Evolutionary conservation across 2,888 invertebrate species (phyloP), one percentile per base, ranked within the genome.

Genomic region (Globia sparganii): DNA sequence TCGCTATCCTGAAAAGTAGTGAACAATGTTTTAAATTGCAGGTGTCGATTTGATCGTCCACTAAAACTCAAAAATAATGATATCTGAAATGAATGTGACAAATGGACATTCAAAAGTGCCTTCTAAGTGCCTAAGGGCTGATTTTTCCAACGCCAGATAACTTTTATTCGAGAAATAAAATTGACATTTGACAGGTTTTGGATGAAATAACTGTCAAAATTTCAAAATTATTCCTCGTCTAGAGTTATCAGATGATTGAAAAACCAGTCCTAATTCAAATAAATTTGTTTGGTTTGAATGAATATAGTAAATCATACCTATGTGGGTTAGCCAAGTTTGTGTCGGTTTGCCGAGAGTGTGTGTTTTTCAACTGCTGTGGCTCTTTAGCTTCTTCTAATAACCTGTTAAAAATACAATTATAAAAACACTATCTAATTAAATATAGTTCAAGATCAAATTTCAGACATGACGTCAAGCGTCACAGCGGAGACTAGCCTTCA

Each of bases 371-470:
- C 40, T 61, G 40, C 2, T 13, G 40, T 18, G 70, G 72, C 34
- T 80, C 76, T 59, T 84, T 84, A 0, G 80, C 34, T 53, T 84
- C 69, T 59, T 88, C 72, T 59, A 90, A 77, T 69, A 88, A 85
- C 58, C 90, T 91, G 74, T 74, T 77, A 78, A 28, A 67, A 49
- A 68, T 43, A 31, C 18, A 69, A 28, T 25, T 6, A 46, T 49
- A 18, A 56, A 18, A 43, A 56, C 18, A 15, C 2, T 13, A 58
- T 58, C 5, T 21, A 21, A 58, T 21, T 62, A 31, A 62, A 58
- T 15, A 56, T 56, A 56, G 13, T 56, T 2, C 15, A 0, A 58
- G 28, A 15, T 15, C 13, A 5, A 58, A 58, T 58, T 58, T 58
- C 28, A 8, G 18, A 18, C 31, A 31, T 9, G 59, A 4, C 21